Base-by-base conservation (phyloP, 2,113 vertebrate genomes). In the Melanocharis versteri region DNA sequence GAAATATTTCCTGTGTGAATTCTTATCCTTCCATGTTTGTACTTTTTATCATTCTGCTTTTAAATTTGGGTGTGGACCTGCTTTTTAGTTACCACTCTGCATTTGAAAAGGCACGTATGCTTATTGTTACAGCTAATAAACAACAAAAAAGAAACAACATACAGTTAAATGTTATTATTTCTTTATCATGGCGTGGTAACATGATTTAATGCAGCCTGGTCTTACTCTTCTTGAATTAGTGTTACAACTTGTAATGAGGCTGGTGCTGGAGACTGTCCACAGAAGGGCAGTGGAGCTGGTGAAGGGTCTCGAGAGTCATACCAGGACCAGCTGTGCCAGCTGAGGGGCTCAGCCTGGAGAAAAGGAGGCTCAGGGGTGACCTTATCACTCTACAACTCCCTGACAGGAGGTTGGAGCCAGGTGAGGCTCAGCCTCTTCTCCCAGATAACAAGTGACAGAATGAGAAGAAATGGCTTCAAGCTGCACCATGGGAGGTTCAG, bases 401-500 rank as follows among this genome's bases (percentile, higher is more conserved):
- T 44, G 42, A 33, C 37, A 64, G 35, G 51, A 62, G 35, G 13
- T 24, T 70, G 30, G 37, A 42, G 44, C 21, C 31, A 50, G 35
- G 33, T 39, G 22, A 37, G 33, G 22, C 10, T 78, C 18, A 10
- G 39, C 39, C n/a, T 53, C 15, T 31, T 58, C 42, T 61, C 44
- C 8, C 8, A 24, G 24, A 16, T 45, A 51, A 69, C 54, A 45
- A 54, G 23, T 53, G 54, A 54, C n/a, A 54, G 23, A 23, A 47
- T 16, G n/a, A 78, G 39, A 69, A n/a, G 64, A 45, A 44, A 19
- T 0, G 0, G 23, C 64, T 54, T 53, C 39, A 53, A 2, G 15
- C n/a, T 39, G n/a, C 28, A 13, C 28, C 5, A 24, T 39, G 23
- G 39, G 19, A 54, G 15, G 5, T 70, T 61, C 47, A 69, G 47